Conservation (phyloP, 2,888 invertebrate genomes). For the Cryptus viduatorius region DNA sequence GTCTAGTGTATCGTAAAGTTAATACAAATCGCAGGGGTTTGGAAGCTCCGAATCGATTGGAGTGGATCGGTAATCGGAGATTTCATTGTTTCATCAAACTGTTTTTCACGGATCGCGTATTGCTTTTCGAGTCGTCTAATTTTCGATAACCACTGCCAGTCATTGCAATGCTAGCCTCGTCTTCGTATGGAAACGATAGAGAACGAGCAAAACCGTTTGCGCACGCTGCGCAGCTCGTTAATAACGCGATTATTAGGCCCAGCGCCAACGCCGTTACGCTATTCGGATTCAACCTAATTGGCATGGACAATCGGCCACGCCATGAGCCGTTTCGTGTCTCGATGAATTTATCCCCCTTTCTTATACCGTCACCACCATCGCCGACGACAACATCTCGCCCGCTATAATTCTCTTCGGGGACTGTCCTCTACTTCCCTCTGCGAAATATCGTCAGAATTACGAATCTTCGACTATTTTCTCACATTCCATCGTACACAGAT, state of each 20-base stretch:
- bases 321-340: slow-evolving; percentile 77
- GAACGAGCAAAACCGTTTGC: slow-evolving; percentile 41
- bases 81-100: too few relatives aligned
- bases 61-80: background rate
- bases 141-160: too few relatives aligned
- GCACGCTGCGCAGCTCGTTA: slow-evolving; percentile 75
- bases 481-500: slow-evolving; percentile 21
- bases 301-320: slow-evolving; percentile 81
- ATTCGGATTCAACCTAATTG: slow-evolving; percentile 81
- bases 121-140: too few relatives aligned
- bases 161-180: too few relatives aligned
- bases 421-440: slow-evolving; percentile 34
- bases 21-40: background rate
- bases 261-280: slow-evolving; percentile 78
- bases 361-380: slow-evolving; percentile 64
- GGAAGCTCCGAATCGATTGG: background rate
- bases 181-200: slow-evolving; percentile 10
- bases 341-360: slow-evolving; percentile 79
- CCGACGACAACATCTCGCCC: slow-evolving; percentile 63
- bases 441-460: slow-evolving; percentile 36
- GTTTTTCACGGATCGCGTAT: too few relatives aligned
- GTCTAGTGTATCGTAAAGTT: background rate
- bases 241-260: slow-evolving; percentile 82
- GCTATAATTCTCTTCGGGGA: slow-evolving; percentile 69
- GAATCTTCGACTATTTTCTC: slow-evolving; percentile 31